phyloP scores from a whole-genome alignment of 2,888 invertebrate species.

The Sinotaia quadrata region DNA sequence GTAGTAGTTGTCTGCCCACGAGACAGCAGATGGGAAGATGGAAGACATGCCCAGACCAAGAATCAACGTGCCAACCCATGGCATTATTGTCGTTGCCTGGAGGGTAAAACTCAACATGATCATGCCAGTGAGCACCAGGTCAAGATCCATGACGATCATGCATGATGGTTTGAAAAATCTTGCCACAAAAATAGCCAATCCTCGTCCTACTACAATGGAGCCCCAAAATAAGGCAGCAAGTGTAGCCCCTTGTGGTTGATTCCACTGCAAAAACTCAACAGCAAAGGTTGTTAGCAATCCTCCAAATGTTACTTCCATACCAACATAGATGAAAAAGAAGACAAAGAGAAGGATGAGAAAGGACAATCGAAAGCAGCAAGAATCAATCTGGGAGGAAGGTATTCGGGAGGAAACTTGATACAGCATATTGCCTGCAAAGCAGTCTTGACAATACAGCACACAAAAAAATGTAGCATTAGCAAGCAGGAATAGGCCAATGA shows the following conservation, averaged over 20 bases:
- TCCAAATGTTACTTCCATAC: constrained; percentile 73
- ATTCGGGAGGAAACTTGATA: constrained; percentile 24
- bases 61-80: constrained; percentile 71
- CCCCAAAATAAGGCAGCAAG: constrained; percentile 73
- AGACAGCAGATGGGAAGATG: constrained; percentile 73
- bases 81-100: constrained; percentile 49
- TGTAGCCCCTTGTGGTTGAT: constrained; percentile 67
- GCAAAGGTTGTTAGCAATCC: constrained; percentile 72
- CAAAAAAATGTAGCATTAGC: constrained; percentile 68
- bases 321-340: constrained; percentile 72
- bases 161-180: constrained; percentile 67
- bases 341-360: constrained; percentile 69
- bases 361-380: constrained; percentile 48
- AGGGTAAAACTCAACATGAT: constrained; percentile 66
- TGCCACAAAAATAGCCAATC: constrained; percentile 71
- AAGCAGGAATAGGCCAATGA: constrained; percentile 68
- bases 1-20: constrained; percentile 73
- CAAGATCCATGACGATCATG: constrained; percentile 70
- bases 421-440: constrained; percentile 20
- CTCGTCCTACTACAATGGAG: constrained; percentile 71
- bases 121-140: constrained; percentile 63
- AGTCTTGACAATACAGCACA: constrained; percentile 65
- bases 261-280: constrained; percentile 64
- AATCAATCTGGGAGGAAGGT: constrained; percentile 28
- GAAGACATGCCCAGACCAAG: constrained; percentile 73